Conservation (phyloP, 2,888 invertebrate species). For the Zootermopsis nevadensis region DNA sequence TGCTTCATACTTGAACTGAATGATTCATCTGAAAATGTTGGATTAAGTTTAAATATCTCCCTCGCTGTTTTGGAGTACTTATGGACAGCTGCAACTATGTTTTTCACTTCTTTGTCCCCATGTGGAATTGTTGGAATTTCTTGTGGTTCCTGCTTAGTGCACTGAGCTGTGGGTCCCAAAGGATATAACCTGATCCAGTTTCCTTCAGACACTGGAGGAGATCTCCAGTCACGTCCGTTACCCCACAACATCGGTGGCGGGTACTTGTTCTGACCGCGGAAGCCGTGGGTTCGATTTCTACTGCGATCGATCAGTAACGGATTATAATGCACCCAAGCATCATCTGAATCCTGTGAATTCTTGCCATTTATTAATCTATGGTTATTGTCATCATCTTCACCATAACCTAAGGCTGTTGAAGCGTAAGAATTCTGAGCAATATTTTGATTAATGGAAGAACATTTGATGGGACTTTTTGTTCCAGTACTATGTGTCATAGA, state of each 20-base stretch:
- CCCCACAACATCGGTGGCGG: conserved; percentile 69
- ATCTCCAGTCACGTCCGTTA: conserved; percentile 77
- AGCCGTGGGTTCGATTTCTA: conserved; percentile 5
- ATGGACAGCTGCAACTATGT: conserved; percentile 43
- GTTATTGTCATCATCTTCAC: conserved; percentile 21
- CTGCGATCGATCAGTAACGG: neutral
- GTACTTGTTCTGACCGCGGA: conserved; percentile 20
- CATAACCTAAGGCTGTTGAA: neutral
- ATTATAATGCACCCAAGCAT: conserved; percentile 22
- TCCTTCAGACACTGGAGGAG: conserved; percentile 73
- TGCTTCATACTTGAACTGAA: conserved; percentile 64
- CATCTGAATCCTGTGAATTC: conserved; percentile 1
- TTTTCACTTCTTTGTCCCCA: conserved; percentile 55
- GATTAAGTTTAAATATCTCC: conserved; percentile 64
- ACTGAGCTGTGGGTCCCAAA: conserved; percentile 56
- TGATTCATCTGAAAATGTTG: conserved; percentile 65
- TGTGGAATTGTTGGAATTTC: conserved; percentile 45
- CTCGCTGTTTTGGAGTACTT: conserved; percentile 64
- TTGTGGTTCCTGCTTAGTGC: neutral
- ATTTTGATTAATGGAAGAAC: neutral
- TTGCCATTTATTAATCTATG: neutral
- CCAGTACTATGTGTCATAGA: neutral
- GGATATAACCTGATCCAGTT: conserved; percentile 85
- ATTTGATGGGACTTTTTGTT: neutral
- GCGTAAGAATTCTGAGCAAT: conserved; percentile 5